Evolutionary conservation across 2,888 invertebrate species (phyloP).

Genomic region (Mycogona germanica): DNA sequence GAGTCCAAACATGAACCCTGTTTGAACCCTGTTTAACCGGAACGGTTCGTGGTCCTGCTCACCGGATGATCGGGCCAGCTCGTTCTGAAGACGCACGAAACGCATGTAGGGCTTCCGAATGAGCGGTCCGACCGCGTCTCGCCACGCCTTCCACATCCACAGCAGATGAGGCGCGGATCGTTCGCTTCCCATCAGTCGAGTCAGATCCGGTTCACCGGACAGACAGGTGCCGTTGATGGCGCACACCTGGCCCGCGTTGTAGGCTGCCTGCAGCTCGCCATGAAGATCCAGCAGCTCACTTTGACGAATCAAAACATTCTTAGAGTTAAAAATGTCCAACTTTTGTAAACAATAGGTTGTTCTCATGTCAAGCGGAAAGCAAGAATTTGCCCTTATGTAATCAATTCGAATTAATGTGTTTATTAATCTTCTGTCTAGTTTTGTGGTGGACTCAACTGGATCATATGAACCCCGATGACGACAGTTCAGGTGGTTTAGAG

Average conservation of each 20-base stretch:
- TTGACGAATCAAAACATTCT: conserved; percentile 13
- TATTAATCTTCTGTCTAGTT: too few relatives aligned
- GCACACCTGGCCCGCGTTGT: conserved; percentile 46
- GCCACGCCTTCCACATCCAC: conserved; percentile 55
- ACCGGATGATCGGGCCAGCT: conserved; percentile 52
- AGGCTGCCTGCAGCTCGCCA: conserved; percentile 44
- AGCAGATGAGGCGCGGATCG: conserved; percentile 39
- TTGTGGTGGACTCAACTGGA: too few relatives aligned
- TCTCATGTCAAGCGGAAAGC: too few relatives aligned
- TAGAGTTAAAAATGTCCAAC: background rate
- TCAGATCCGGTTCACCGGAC: conserved; percentile 49
- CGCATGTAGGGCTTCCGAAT: conserved; percentile 44
- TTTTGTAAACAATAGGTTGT: too few relatives aligned
- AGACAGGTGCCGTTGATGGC: conserved; percentile 42
- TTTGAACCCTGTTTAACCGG: too few relatives aligned
- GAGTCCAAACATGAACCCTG: too few relatives aligned
- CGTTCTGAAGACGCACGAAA: conserved; percentile 47
- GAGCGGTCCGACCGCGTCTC: conserved; percentile 45
- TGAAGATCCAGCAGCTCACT: conserved; percentile 41
- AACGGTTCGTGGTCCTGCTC: conserved; percentile 27
- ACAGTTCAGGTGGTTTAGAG: too few relatives aligned
- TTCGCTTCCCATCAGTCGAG: conserved; percentile 41
- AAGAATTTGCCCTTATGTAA: too few relatives aligned
- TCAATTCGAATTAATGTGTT: too few relatives aligned
- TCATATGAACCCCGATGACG: too few relatives aligned